Evolutionary conservation across 2,888 invertebrate genomes (phyloP), one percentile per base, ranked within the genome.

Genomic region (Drosophila dives): DNA sequence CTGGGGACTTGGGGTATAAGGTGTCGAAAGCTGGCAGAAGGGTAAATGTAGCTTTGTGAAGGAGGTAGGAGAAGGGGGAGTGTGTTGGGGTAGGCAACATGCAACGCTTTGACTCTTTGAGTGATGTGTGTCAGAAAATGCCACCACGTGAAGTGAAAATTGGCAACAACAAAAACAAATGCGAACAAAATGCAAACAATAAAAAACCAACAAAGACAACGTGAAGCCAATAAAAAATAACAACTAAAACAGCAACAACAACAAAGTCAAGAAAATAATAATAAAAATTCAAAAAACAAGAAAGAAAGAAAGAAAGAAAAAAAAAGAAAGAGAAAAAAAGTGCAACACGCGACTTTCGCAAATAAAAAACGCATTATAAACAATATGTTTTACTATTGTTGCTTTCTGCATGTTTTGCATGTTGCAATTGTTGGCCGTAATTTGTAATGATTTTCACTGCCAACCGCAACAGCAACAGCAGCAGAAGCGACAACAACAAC

Each of bases 111-210:
- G 85, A 77, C 77, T 76, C 76, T 80, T 69, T 89, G 89, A 87
- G 76, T 88, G 86, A 86, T 89, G 89, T 76, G 80, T 86, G 86
- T 86, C 86, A 88, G 89, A 88, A 89, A 86, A 83, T 81, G 86
- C 89, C 89, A 75, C 77, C 72, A 80, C 70, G 75, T 86, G 89
- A 90, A 90, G 88, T 90, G 90, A 86, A 89, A 89, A 89, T 90
- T 89, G 89, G 68, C 88, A 79, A 77, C 74, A 75, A 72, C 72
- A 74, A 66, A 54, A 67, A 56, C 32, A 55, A 55, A 29, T 58
- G 42, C 59, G 40, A 45, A 68, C 53, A 62, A 72, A 67, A 60
- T 64, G 45, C 62, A 73, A 66, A 63, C 72, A 75, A 78, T 67
- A 65, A 75, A 33, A 51, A 51, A 29, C 49, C 29, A 49, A 17